phyloP scores from a whole-genome alignment of 2,797 vertebrate species.

The Microctenopoma lineatum region DNA sequence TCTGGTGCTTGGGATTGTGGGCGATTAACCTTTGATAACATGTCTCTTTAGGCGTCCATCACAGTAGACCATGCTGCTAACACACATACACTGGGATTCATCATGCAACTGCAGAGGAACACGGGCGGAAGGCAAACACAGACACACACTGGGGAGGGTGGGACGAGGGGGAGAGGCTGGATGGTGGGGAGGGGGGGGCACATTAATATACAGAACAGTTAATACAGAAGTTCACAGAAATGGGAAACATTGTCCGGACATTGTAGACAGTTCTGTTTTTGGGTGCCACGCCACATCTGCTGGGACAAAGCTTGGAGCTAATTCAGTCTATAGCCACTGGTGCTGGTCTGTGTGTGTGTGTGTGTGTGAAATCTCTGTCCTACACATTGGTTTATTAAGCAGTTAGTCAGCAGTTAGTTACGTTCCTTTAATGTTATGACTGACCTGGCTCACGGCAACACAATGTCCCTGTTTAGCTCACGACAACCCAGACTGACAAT shows the following conservation, averaged over 20 bases:
- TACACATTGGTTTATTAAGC: constrained; percentile 20
- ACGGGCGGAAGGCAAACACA: constrained; percentile 50
- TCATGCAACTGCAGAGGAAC: constrained; percentile 77
- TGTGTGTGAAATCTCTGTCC: constrained; percentile 30
- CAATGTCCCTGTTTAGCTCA: constrained; percentile 1
- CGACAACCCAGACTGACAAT: constrained; percentile 47
- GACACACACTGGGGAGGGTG: not conserved
- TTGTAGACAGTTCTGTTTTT: constrained; percentile 53
- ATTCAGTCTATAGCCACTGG: constrained; percentile 1
- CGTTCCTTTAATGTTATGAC: not conserved
- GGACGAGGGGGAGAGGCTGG: constrained; percentile 8
- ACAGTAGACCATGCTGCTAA: constrained; percentile 79
- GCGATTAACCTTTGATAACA: constrained; percentile 34
- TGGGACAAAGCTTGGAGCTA: not conserved
- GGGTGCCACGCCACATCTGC: constrained; percentile 44
- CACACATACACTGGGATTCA: constrained; percentile 56
- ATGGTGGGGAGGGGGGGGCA: constrained; percentile 38
- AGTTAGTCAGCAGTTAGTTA: constrained; percentile 4
- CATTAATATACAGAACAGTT: constrained; percentile 76
- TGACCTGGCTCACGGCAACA: constrained; percentile 10
- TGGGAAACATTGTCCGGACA: constrained; percentile 60
- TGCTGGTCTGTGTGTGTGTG: constrained; percentile 5
- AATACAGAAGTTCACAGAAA: constrained; percentile 74
- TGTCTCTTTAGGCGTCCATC: constrained; percentile 55
- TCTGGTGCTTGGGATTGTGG: constrained; percentile 28